Evolutionary conservation across 2,888 invertebrate genomes (phyloP), one percentile per base, ranked within the genome.

Genomic region (Polylopha cassiicola): DNA sequence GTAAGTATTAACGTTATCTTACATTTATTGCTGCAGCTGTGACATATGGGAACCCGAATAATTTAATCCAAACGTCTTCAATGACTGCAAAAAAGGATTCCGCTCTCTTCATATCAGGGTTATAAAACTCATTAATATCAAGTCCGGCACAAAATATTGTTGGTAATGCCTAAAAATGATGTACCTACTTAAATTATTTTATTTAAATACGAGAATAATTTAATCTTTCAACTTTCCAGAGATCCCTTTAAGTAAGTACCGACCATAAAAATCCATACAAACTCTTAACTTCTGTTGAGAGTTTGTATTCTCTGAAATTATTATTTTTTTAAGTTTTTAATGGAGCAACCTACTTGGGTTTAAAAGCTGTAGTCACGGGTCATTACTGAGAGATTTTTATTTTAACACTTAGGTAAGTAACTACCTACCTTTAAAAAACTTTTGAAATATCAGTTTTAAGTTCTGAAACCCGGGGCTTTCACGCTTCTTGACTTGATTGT

Each of bases 1-100:
- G 50, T 18, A 37, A 37, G 11, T 55, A n/a, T n/a, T n/a, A n/a
- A n/a, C n/a, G n/a, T n/a, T n/a, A n/a, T 4, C 82, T 73, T 86
- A 94, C 95, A 87, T 94, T 95, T 33, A 96, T 92, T 18, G 93
- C 92, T 39, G 95, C 95, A 7, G 92, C 93, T 4, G 93, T 92
- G 15, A 93, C 90, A 45, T 89, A 89, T 32, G 84, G 78, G n/a
- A 90, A 86, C 6, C 91, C 90, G 67, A 92, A 95, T 2, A 96
- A 78, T 50, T 91, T 90, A 17, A 95, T 61, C 94, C 94, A 96
- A 9, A 90, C 87, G 31, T 93, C 91, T 77, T 96, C 95, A 2
- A 95, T 69, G 0, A 89, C 80, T 1, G 79, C 81, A 95, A 95
- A 96, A 67, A 93, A 95, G 21, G 87, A 77, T 44, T 86, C 88